Conservation (phyloP, 2,888 invertebrate genomes). For the Linhomoeus sp. region DNA sequence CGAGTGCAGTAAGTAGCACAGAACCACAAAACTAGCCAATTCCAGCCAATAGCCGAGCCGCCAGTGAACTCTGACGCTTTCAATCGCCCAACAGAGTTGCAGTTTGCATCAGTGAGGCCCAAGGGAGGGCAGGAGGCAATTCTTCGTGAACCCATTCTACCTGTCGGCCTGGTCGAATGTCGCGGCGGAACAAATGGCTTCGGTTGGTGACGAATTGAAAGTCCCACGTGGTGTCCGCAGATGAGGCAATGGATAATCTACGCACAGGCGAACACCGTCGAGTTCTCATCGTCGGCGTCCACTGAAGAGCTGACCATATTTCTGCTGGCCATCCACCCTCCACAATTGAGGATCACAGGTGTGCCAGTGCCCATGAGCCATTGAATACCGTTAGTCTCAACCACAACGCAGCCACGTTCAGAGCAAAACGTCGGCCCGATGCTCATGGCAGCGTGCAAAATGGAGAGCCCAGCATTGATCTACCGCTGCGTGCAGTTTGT, state of each 20-base stretch:
- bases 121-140: not conserved
- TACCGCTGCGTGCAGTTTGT: constrained; percentile 23
- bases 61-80: not conserved
- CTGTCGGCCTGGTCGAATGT: constrained; percentile 7
- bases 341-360: constrained; percentile 26
- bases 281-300: not conserved
- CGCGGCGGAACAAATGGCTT: constrained; percentile 1
- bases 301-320: constrained; percentile 5
- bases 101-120: not conserved
- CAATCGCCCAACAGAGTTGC: not conserved
- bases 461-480: constrained; percentile 24
- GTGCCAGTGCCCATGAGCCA: not conserved
- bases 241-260: not conserved
- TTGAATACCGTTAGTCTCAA: too few species aligned
- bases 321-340: constrained; percentile 22
- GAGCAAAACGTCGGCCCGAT: constrained; percentile 24
- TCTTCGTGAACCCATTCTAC: constrained; percentile 7
- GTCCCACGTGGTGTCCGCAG: not conserved
- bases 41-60: not conserved
- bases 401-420: constrained; percentile 4
- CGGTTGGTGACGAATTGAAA: not conserved
- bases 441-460: constrained; percentile 25
- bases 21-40: not conserved
- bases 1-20: too few species aligned
- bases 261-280: not conserved